Percentiles rank a stretch among this genome's conserved stretches.
Evolutionary conservation across 1,140 invertebrate species (phyloP).

Genomic region (Sarcophaga bullata): DNA sequence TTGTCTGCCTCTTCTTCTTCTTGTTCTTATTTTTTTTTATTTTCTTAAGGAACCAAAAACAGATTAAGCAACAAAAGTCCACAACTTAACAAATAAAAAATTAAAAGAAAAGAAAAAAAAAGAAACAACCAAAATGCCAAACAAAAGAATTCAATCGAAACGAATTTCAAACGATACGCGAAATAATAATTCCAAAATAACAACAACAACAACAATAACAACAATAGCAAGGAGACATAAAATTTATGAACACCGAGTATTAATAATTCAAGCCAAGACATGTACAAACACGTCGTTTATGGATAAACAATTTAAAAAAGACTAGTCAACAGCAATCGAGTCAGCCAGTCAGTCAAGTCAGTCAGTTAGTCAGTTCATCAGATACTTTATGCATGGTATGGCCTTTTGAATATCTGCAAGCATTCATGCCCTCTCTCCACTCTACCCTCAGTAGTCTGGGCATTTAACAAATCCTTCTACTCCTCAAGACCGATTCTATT

Average conservation of each 20-base stretch:
- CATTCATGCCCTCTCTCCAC: background rate
- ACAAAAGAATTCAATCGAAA: background rate
- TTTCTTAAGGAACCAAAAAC: background rate
- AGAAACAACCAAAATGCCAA: conserved; percentile 14
- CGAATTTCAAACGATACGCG: background rate
- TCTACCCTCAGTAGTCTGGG: background rate
- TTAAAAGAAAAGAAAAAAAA: background rate
- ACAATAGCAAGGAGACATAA: background rate
- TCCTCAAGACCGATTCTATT: no score
- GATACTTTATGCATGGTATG: background rate
- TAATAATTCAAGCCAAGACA: conserved; percentile 33
- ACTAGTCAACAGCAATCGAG: background rate
- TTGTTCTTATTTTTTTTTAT: background rate
- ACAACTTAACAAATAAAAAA: background rate
- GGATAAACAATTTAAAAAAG: conserved; percentile 37
- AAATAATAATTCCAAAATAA: conserved; percentile 7
- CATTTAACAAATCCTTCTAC: no score
- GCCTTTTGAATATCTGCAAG: background rate
- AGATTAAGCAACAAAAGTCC: background rate
- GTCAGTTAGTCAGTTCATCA: background rate
- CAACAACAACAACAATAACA: background rate
- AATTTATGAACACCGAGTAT: conserved; percentile 32
- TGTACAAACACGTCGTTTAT: conserved; percentile 28
- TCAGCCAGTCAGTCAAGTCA: background rate
- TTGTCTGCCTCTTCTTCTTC: background rate